phyloP scores from a whole-genome alignment of 2,113 vertebrate species.

The Sylvia atricapilla region DNA sequence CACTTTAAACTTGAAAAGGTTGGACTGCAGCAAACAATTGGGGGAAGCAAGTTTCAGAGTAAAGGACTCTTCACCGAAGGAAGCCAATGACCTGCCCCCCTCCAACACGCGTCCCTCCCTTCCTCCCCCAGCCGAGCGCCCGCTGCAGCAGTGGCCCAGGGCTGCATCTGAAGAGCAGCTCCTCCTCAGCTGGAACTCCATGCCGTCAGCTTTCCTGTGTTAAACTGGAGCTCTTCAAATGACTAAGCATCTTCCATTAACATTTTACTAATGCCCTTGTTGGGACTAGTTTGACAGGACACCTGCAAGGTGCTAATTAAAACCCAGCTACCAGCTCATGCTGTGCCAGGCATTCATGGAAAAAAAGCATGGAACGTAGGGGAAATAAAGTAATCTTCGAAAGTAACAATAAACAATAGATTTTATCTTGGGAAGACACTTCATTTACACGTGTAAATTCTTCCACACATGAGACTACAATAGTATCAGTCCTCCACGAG shows the following conservation, averaged over 20 bases:
- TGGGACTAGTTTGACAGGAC: neutral
- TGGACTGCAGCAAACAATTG: slow-evolving; percentile 39
- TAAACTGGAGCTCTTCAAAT: neutral
- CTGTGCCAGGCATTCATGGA: neutral
- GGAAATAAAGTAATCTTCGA: neutral
- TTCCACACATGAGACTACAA: fast-evolving
- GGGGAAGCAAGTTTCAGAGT: slow-evolving; percentile 47
- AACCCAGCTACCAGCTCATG: neutral
- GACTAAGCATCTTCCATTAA: neutral
- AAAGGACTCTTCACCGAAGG: slow-evolving; percentile 46
- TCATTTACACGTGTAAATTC: neutral
- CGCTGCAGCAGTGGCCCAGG: neutral
- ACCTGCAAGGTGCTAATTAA: neutral
- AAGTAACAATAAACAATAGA: neutral
- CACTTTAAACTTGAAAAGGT: slow-evolving; percentile 48
- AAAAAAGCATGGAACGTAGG: neutral
- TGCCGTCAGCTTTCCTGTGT: neutral
- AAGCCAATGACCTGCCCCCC: slow-evolving; percentile 14
- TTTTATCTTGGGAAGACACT: neutral
- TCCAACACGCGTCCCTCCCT: neutral
- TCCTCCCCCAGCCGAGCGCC: neutral
- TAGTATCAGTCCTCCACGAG: neutral
- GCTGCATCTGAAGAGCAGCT: neutral
- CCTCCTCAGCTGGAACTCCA: neutral
- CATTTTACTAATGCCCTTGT: neutral